Base-by-base conservation (phyloP, 2,888 invertebrate species). In the Trichogramma dendrolimi region DNA sequence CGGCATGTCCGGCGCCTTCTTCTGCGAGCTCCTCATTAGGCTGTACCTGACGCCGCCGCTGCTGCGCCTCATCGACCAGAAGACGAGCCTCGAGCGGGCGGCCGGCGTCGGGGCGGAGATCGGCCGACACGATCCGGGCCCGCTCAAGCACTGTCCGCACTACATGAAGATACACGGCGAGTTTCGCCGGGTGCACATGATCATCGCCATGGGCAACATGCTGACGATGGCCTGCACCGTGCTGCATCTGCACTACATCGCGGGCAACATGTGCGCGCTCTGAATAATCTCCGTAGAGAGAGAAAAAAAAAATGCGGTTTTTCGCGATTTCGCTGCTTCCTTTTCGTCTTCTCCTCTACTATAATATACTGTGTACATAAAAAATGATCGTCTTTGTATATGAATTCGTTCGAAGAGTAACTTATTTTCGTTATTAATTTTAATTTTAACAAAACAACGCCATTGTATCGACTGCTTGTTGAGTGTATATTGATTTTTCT, bases 171-270 rank as follows among this genome's bases (percentile, higher is more conserved):
- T 92, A 11, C 86, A 92, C 73, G 84, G 83, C 68, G 82, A 85
- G 42, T 94, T 94, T 81, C 85, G 93, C 56, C 84, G 85, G 49
- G 84, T 88, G 58, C 94, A 94, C 80, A 87, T 89, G 75, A 83
- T 82, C 64, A 89, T 92, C 70, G 92, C 92, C 10, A 86, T 90
- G 78, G 90, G 91, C 61, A 93, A 93, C 73, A 85, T 94, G 80
- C 81, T 85, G 39, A 83, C 87, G 0, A 84, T 90, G 80, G 83
- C 82, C 6, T 87, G 87, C 71, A 87, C 88, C 7, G 83, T 85
- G 53, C 79, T 88, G 65, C 89, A 90, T 76, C 78, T 89, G 60
- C 82, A 86, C 75, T 87, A 88, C 77, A 80, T 89, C 66, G 83
- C 86, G 54, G 81, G 76, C 75, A 83, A 81, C 78, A 79, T 81